A percentile compares a stretch with the other conserved stretches of the same genome.
Evolutionary conservation across 2,888 invertebrate species (phyloP).

Genomic region (Rutpela maculata): DNA sequence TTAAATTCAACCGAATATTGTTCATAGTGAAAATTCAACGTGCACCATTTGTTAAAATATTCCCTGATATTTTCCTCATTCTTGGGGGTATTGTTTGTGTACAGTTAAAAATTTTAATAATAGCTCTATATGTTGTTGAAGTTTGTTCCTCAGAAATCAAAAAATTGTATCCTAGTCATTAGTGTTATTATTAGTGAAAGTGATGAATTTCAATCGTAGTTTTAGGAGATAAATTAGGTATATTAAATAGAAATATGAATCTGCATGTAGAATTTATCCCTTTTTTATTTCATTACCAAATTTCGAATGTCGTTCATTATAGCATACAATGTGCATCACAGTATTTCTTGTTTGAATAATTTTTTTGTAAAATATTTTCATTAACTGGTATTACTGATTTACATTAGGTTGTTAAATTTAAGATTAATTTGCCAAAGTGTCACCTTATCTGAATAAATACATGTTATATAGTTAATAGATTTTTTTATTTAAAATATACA

Average conservation of each 20-base stretch:
- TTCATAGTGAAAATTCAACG: not conserved
- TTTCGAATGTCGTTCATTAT: not conserved
- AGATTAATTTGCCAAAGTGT: not conserved
- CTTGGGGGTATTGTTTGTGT: constrained; percentile 42
- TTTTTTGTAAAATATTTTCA: not conserved
- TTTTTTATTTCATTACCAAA: not conserved
- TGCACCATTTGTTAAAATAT: not conserved
- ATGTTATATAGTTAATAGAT: not conserved
- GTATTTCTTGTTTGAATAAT: not conserved
- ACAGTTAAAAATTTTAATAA: constrained; percentile 48
- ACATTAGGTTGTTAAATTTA: not conserved
- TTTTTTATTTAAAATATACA: not conserved
- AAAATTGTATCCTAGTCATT: constrained; percentile 49
- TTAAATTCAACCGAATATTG: not conserved
- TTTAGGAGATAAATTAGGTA: not conserved
- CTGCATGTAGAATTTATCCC: not conserved
- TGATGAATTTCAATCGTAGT: not conserved
- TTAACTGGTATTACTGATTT: not conserved
- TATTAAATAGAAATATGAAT: not conserved
- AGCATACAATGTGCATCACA: not conserved
- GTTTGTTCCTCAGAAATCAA: constrained; percentile 34
- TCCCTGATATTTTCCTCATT: not conserved
- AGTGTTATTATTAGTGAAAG: constrained; percentile 40
- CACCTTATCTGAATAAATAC: not conserved
- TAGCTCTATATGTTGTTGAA: constrained; percentile 42